Evolutionary conservation across 2,113 vertebrate genomes (phyloP).

Genomic region (Tangachromis dhanisi): DNA sequence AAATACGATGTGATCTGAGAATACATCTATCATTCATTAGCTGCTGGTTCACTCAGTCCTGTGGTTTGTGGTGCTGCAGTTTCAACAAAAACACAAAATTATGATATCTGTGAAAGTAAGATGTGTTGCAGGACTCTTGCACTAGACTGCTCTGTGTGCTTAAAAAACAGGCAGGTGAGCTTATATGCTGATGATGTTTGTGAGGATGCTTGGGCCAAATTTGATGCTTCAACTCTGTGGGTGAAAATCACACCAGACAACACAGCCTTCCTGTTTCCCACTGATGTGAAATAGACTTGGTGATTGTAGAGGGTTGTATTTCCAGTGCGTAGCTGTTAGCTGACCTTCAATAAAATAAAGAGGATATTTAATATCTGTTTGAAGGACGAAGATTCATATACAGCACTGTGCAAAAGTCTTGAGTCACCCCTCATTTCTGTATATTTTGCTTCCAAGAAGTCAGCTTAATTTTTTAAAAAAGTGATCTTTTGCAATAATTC

Average conservation of each 20-base stretch:
- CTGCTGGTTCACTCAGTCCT: not conserved
- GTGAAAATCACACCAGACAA: not conserved
- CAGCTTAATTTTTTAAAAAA: not conserved
- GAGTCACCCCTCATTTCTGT: not conserved
- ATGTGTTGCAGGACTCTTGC: not conserved
- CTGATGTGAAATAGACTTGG: not conserved
- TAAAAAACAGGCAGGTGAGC: not conserved
- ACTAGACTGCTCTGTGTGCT: not conserved
- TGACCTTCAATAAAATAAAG: not conserved
- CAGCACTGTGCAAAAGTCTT: not conserved
- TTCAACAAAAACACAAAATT: not conserved
- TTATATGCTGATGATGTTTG: not conserved
- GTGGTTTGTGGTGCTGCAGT: not conserved
- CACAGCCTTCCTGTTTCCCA: not conserved
- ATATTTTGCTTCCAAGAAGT: not conserved
- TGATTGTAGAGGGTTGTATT: not conserved
- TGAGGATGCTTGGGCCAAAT: not conserved
- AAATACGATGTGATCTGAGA: not conserved
- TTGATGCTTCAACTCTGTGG: not conserved
- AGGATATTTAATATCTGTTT: not conserved
- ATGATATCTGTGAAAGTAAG: not conserved
- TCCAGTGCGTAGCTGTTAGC: not conserved
- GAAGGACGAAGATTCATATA: not conserved
- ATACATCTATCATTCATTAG: not conserved
- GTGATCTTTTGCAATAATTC: not conserved